Base-by-base conservation (phyloP, 2,113 vertebrate species). In the Pipa parva region DNA sequence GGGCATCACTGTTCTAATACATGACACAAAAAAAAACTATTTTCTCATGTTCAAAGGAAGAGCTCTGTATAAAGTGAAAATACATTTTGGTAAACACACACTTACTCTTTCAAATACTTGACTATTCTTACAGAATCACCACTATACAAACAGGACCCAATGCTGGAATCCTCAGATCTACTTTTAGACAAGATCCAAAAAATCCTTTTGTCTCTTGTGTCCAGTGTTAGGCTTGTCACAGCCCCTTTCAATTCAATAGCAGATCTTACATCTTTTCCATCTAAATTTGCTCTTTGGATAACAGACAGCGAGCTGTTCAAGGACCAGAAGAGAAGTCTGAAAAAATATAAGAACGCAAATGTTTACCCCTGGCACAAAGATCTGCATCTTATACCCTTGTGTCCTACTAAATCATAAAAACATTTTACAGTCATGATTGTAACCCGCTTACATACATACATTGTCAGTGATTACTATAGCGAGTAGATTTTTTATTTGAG, bases 241-340 rank as follows among this genome's bases (percentile, higher is more conserved):
- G 77, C 79, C 55, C 81, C 80, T 3, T 74, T 37, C 0, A 77
- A 83, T 73, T 87, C 88, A 4, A 93, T 72, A 46, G 96, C 51
- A 20, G 79, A 84, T 2, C 58, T 81, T 63, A 61, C 76, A 9
- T 18, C 68, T 1, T 22, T 78, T 20, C 87, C 89, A 0, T 63
- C 50, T 17, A 89, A 46, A 31, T 81, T 79, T 5, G 80, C 78
- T 33, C 86, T 83, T 63, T 92, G 79, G 78, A 98, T 84, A 37
- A 84, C 86, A 22, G 87, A 74, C n/a, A 73, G 39, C 20, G 48
- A 59, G 7, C 81, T 83, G 8, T 84, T 87, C 24, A 92, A 93
- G 58, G 93, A 78, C 91, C 95, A 95, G 77, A 98, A 99, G 36
- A 97, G 63, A 57, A 91, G 76, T 78, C 95, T 99, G 81, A 46